Evolutionary conservation across 2,797 vertebrate genomes (phyloP).

Genomic region (Carcharodon carcharias): DNA sequence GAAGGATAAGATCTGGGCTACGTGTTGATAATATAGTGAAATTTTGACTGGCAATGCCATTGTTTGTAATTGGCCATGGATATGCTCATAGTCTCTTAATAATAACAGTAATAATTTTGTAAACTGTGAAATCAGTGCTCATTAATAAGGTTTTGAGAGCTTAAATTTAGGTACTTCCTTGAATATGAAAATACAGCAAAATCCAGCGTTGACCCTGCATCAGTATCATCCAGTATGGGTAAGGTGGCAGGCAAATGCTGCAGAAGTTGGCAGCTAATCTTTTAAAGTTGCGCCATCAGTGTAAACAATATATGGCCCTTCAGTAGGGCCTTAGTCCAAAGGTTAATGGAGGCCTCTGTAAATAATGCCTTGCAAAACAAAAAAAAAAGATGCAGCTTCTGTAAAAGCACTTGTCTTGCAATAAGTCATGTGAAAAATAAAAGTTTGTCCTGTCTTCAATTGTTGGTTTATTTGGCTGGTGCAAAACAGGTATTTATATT

Average conservation of each 20-base stretch:
- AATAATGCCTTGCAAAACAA: not conserved
- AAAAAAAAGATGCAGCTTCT: not conserved
- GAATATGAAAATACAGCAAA: not conserved
- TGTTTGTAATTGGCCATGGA: not conserved
- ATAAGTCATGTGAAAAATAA: not conserved
- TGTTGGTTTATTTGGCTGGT: not conserved
- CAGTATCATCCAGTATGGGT: no score
- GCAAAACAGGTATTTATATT: not conserved
- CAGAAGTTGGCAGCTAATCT: not conserved
- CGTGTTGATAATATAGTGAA: not conserved
- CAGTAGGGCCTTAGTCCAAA: not conserved
- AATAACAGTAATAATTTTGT: not conserved
- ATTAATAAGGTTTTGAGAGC: not conserved
- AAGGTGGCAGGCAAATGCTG: not conserved
- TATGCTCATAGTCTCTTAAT: not conserved
- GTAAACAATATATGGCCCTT: slow-evolving; percentile 1
- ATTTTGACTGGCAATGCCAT: not conserved
- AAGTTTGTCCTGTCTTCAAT: not conserved
- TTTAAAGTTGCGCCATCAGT: not conserved
- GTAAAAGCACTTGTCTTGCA: slow-evolving; percentile 16
- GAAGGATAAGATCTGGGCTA: not conserved
- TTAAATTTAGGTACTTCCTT: not conserved
- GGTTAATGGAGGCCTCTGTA: not conserved
- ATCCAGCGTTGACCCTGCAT: not conserved
- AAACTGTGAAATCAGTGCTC: not conserved